Evolutionary conservation across 2,888 invertebrate species (phyloP).

Genomic region (Eupithecia vulgata): DNA sequence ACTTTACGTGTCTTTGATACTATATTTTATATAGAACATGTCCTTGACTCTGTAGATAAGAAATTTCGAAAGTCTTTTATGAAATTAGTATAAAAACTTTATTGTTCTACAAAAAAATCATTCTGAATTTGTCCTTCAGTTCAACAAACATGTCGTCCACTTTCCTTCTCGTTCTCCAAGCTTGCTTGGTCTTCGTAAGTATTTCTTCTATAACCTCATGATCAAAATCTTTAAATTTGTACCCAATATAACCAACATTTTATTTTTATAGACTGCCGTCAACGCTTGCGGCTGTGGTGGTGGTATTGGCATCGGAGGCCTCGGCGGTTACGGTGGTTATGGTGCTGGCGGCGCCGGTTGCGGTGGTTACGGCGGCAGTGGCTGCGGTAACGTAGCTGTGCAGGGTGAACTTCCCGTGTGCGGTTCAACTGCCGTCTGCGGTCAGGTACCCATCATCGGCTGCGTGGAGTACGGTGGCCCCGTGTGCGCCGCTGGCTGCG

Average conservation of each 20-base stretch:
- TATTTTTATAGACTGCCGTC: not conserved
- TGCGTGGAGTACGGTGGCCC: conserved; percentile 43
- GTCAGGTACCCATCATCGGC: conserved; percentile 46
- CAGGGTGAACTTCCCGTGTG: conserved; percentile 53
- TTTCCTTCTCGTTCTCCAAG: conserved; percentile 32
- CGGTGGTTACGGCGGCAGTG: conserved; percentile 46
- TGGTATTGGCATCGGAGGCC: conserved; percentile 25
- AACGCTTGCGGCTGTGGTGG: conserved; percentile 17
- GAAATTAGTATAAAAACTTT: conserved; percentile 19
- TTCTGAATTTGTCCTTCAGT: conserved; percentile 25
- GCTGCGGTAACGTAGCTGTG: conserved; percentile 50
- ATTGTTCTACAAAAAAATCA: not conserved
- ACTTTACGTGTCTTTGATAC: conserved; percentile 5
- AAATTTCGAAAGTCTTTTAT: conserved; percentile 7
- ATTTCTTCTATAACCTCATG: not conserved
- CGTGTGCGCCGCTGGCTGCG: conserved; percentile 41
- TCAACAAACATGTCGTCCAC: conserved; percentile 35
- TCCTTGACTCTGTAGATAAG: conserved; percentile 16
- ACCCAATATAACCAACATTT: not conserved
- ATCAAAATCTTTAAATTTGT: not conserved
- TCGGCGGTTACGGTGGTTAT: conserved; percentile 22
- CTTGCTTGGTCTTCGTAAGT: conserved; percentile 48
- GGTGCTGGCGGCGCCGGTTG: conserved; percentile 29
- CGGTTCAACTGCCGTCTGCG: conserved; percentile 46
- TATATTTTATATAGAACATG: conserved; percentile 1